These are phyloP conservation scores for Pseudorectes ferrugineus DNA, from an alignment of 2,113 vertebrate species.

Conservation along the genomic window DNA sequence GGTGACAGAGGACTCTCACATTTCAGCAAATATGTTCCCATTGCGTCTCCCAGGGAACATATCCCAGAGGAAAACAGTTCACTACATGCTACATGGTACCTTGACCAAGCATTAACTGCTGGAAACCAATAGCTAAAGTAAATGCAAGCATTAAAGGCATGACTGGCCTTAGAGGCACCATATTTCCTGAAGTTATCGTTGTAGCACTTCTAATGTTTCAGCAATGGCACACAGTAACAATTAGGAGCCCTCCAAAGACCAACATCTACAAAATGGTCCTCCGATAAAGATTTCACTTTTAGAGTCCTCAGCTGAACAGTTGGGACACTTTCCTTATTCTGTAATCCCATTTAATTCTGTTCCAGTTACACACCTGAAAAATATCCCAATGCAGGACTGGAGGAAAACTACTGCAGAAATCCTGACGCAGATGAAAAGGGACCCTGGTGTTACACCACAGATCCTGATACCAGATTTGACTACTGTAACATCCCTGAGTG, in stretches of 20 bases:
- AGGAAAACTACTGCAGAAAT: slow-evolving; percentile 90
- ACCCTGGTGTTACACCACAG: slow-evolving; percentile 95
- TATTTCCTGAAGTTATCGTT: not conserved
- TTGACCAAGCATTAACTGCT: not conserved
- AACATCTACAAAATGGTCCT: not conserved
- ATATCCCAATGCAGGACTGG: slow-evolving; percentile 65
- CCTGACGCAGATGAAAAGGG: slow-evolving; percentile 78
- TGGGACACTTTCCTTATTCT: not conserved
- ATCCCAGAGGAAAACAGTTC: not conserved
- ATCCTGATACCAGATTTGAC: slow-evolving; percentile 77
- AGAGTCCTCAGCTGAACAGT: not conserved
- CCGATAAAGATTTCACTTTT: not conserved
- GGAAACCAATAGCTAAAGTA: not conserved
- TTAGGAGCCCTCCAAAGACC: not conserved
- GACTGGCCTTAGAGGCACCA: not conserved
- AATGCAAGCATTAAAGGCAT: not conserved
- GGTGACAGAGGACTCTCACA: not conserved
- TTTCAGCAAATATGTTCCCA: not conserved
- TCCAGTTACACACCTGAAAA: slow-evolving; percentile 58
- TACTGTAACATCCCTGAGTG: slow-evolving; percentile 87
- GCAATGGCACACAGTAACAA: not conserved
- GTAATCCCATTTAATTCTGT: not conserved
- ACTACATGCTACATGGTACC: not conserved
- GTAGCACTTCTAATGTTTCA: not conserved
- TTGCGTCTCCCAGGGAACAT: not conserved